phyloP scores from a whole-genome alignment of 2,888 invertebrate genomes.

The Bellardia bayeri region DNA sequence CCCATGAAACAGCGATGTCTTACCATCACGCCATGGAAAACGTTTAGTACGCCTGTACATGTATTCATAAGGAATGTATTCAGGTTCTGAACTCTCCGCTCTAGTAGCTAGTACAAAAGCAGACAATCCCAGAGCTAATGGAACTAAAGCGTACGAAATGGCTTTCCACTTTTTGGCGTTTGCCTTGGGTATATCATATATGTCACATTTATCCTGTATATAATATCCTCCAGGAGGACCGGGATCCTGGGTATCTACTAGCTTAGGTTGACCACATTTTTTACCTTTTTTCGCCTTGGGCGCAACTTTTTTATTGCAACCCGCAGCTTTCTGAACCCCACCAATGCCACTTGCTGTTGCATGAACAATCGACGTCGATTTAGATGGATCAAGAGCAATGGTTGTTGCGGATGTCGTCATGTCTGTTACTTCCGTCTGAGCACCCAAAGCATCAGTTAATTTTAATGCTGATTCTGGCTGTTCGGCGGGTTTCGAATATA shows the following conservation, averaged over 20 bases:
- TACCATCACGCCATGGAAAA: conserved; percentile 96
- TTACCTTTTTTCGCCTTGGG: conserved; percentile 34
- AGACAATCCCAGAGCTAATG: conserved; percentile 56
- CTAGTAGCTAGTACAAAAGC: conserved; percentile 42
- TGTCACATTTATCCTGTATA: conserved; percentile 50
- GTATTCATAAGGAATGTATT: conserved; percentile 86
- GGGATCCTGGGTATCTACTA: neutral
- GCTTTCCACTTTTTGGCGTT: conserved; percentile 46
- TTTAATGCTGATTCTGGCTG: conserved; percentile 1
- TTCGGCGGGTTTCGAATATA: conserved; percentile 31
- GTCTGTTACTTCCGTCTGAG: neutral
- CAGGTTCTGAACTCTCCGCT: conserved; percentile 84
- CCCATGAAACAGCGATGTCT: conserved; percentile 93
- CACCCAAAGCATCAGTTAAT: neutral
- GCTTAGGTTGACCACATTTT: conserved; percentile 32
- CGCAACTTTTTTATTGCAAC: neutral
- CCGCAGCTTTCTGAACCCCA: neutral
- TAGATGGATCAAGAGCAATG: neutral
- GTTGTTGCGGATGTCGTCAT: neutral
- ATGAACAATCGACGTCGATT: neutral
- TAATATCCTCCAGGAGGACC: conserved; percentile 15
- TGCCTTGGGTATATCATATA: conserved; percentile 20
- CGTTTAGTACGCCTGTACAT: conserved; percentile 90
- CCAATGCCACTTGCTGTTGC: neutral
- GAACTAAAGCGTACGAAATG: conserved; percentile 52